Evolutionary conservation across 2,888 invertebrate species (phyloP), one percentile per base, ranked within the genome.

Genomic region (Argyresthia albistria): DNA sequence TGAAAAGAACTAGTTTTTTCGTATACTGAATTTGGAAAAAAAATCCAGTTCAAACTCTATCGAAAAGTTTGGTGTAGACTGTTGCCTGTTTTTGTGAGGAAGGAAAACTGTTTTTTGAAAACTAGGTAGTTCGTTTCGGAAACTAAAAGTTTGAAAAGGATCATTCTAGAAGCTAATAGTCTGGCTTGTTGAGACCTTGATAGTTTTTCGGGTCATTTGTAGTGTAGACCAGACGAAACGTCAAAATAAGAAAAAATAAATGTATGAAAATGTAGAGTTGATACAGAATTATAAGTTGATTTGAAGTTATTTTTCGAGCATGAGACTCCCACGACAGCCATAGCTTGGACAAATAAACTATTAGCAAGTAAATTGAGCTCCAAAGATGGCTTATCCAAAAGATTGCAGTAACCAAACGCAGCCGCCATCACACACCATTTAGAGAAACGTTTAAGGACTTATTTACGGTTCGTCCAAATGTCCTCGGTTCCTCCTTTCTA

Each of bases 381-480:
- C 57, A 61, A 62, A 64, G 56, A 61, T 59, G 61, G 59, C 62
- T 59, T 57, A 58, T 57, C 59, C 12, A 42, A 42, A 42, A 11
- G 42, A 12, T 42, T 25, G 25, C 25, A 25, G 6, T 25, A 25
- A 46, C 25, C 35, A 46, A 35, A 35, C 25, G 16, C 45, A 45
- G 12, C 12, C 11, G 45, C 11, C 35, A 35, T 12, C 14, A 12
- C 37, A 15, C 8, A 63, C 63, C 66, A 62, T 69, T 78, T 70
- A 68, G 64, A 61, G 55, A 25, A 25, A 25, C 25, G 25, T 25
- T 25, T 25, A 25, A 25, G 6, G 2, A 25, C 25, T 25, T 66
- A 63, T 68, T 71, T 70, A 66, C 63, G 59, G 59, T 56, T 58
- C 57, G 60, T 56, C 57, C 54, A 53, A 37, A 49, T 37, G 6